Percentiles rank a stretch among this genome's conserved stretches.
These are phyloP conservation scores for Thamnophis elegans DNA, from an alignment of 2,797 vertebrate genomes.

Conservation along the genomic window DNA sequence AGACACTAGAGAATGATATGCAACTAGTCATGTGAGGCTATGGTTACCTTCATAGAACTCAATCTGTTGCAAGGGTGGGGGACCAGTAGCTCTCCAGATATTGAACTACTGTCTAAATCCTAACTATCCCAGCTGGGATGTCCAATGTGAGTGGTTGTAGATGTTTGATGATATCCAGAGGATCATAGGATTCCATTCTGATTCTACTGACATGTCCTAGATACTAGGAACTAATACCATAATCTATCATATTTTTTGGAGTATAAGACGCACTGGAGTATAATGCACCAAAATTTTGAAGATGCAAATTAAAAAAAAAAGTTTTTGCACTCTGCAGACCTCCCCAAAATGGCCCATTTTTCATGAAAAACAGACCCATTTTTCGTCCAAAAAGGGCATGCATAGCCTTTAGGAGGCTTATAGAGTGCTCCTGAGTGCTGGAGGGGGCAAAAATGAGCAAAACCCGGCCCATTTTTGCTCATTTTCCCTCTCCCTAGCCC, in stretches of 20 bases:
- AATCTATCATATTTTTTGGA: neutral
- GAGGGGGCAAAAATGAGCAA: no score
- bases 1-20: neutral
- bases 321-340: no score
- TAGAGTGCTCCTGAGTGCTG: no score
- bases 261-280: no score
- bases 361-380: no score
- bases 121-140: neutral
- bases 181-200: neutral
- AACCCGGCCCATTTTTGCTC: no score
- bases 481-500: no score
- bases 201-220: constrained; percentile 42
- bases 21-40: neutral
- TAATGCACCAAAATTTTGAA: no score
- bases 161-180: neutral
- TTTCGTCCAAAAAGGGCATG: no score
- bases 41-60: neutral
- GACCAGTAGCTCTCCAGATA: neutral
- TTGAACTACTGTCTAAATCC: neutral
- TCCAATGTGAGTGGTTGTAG: neutral
- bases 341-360: no score
- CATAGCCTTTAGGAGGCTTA: no score
- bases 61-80: neutral
- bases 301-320: no score
- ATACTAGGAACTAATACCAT: constrained; percentile 32